These are phyloP conservation scores for Pseudomyrmex cubaensis DNA, from an alignment of 1,140 invertebrate species.

Conservation along the genomic window DNA sequence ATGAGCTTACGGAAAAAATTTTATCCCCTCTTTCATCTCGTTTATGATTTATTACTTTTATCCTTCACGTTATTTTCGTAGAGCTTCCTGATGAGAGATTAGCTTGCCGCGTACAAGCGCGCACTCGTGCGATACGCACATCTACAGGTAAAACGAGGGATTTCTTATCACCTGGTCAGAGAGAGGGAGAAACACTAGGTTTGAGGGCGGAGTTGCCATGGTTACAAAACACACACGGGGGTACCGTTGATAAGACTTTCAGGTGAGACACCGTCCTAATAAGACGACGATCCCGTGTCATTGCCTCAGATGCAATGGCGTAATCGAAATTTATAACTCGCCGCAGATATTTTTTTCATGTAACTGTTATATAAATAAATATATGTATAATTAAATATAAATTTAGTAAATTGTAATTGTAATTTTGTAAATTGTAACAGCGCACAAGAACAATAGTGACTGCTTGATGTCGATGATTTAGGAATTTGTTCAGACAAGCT, in stretches of 20 bases:
- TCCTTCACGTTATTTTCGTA: conserved; percentile 42
- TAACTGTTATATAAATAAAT: background rate
- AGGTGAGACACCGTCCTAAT: conserved; percentile 74
- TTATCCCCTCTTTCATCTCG: background rate
- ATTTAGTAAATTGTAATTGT: too few species aligned
- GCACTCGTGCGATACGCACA: conserved; percentile 1
- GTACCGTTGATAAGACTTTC: conserved; percentile 79
- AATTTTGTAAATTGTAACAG: too few species aligned
- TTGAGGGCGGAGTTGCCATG: conserved; percentile 75
- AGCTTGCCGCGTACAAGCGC: conserved; percentile 23
- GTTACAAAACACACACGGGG: conserved; percentile 78
- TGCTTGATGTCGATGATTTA: too few species aligned
- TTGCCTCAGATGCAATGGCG: conserved; percentile 65
- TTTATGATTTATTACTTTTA: conserved; percentile 28
- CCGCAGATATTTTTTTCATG: background rate
- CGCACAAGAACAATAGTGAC: too few species aligned
- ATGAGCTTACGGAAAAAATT: background rate
- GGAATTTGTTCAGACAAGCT: too few species aligned
- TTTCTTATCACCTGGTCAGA: conserved; percentile 71
- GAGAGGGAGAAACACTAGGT: conserved; percentile 26
- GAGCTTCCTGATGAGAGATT: conserved; percentile 54
- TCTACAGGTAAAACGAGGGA: conserved; percentile 13
- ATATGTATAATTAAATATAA: too few species aligned
- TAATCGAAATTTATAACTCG: background rate
- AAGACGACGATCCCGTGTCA: conserved; percentile 63